phyloP scores from a whole-genome alignment of 2,888 invertebrate species.

The Himalopsyche anomala region DNA sequence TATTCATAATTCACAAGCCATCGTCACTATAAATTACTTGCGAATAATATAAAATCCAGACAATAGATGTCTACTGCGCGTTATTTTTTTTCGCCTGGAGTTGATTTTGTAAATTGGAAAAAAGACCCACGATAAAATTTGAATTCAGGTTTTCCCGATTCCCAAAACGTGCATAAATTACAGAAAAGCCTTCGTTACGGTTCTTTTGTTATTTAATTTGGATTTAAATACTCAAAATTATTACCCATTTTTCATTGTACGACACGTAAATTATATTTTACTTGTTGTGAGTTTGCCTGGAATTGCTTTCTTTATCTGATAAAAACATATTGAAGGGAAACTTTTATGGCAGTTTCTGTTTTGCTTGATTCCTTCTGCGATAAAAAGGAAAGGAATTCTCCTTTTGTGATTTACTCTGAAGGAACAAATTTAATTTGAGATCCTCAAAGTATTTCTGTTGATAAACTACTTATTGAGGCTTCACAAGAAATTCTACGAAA shows the following conservation, averaged over 20 bases:
- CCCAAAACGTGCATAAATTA: conserved; percentile 22
- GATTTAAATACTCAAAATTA: conserved; percentile 4
- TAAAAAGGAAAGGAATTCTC: background rate
- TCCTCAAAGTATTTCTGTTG: background rate
- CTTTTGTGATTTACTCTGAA: background rate
- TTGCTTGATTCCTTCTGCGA: background rate
- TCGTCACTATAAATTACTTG: background rate
- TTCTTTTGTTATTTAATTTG: background rate
- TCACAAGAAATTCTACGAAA: no score
- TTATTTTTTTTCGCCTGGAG: background rate
- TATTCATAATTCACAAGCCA: background rate
- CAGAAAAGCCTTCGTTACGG: background rate
- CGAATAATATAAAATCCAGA: background rate
- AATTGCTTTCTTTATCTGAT: conserved; percentile 29
- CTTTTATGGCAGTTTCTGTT: background rate
- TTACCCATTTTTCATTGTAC: background rate
- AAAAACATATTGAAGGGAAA: background rate
- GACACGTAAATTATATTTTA: conserved; percentile 4
- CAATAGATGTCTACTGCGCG: background rate
- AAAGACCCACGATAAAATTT: background rate
- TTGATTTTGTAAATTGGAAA: conserved; percentile 27
- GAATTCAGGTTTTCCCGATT: background rate
- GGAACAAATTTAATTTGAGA: background rate
- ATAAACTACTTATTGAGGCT: background rate
- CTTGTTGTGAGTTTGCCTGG: background rate